phyloP scores from a whole-genome alignment of 2,888 invertebrate genomes.

The Thymelicus lineola region DNA sequence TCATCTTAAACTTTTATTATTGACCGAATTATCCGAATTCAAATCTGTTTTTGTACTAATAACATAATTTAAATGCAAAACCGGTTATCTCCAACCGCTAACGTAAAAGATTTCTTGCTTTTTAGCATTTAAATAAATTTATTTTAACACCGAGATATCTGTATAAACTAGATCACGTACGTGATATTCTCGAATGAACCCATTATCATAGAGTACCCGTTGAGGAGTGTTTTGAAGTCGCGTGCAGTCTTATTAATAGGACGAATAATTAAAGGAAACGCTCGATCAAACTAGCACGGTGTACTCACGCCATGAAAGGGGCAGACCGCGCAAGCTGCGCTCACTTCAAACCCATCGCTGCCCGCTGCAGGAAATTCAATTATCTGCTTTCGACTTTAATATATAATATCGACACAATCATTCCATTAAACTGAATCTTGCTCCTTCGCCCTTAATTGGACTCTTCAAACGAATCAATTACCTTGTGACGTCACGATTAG shows the following conservation, averaged over 20 bases:
- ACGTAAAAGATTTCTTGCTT: background rate
- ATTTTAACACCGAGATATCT: constrained; percentile 16
- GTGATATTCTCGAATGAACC: constrained; percentile 53
- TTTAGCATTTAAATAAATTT: constrained; percentile 2
- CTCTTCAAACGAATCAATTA: constrained; percentile 67
- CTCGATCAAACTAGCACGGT: constrained; percentile 71
- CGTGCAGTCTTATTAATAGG: constrained; percentile 75
- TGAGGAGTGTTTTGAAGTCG: constrained; percentile 60
- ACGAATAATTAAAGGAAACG: constrained; percentile 83
- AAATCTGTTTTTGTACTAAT: constrained; percentile 1
- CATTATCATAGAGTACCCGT: constrained; percentile 60
- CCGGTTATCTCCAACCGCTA: background rate
- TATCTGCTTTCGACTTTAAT: constrained; percentile 81
- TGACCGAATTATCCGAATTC: background rate
- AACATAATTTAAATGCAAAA: constrained; percentile 25
- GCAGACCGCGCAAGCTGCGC: constrained; percentile 60
- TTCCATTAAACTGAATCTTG: constrained; percentile 80
- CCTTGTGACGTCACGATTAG: constrained; percentile 38
- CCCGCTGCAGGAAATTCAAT: constrained; percentile 82
- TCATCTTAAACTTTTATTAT: background rate
- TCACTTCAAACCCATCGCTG: constrained; percentile 70
- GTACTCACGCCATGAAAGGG: constrained; percentile 70
- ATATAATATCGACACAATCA: constrained; percentile 81
- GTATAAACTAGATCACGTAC: constrained; percentile 40
- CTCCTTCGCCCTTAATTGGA: constrained; percentile 71